Base-by-base conservation (phyloP, 2,888 invertebrate genomes). In the Lithophane semibrunnea region DNA sequence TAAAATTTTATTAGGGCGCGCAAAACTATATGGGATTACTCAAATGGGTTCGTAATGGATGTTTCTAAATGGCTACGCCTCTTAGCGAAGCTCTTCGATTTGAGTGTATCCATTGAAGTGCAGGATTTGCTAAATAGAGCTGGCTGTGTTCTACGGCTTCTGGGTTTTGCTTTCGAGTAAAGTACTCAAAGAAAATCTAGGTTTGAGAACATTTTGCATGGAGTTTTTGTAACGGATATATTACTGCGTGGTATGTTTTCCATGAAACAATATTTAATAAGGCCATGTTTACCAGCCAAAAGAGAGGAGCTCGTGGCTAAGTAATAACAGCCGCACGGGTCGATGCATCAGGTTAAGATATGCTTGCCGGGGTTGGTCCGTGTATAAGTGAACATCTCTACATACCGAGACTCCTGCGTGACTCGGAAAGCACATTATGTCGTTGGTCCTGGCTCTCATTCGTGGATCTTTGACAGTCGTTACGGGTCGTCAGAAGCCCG, bases 41-140 rank as follows among this genome's bases (percentile, higher is more conserved):
- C 88, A 92, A 93, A 92, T 92, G 92, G 90, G 80, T 86, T 79
- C 85, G 86, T 92, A 92, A 93, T 92, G 92, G 93, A 90, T 90
- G 91, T 90, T 91, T 89, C 86, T 90, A 89, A 91, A 92, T 91
- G 90, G 89, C 88, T 90, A 89, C 88, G 61, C 54, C 73, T 88
- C 83, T 86, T 37, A 63, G 81, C 73, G 63, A 56, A 75, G 75
- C 75, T 74, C 47, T 82, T 78, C 49, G 68, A 81, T 80, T 79
- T 70, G 69, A 73, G 67, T 67, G 61, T 77, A 60, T 75, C 68
- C 65, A 68, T 81, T 66, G 44, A 65, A 80, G 66, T 65, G 47
- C 47, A 60, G 67, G 76, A 77, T 85, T 85, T 76, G 47, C 61
- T 61, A 18, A 10, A 56, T 49, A 13, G 21, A 37, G 5, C 73